Percentiles rank a stretch among this genome's conserved stretches.
Evolutionary conservation across 2,797 vertebrate species (phyloP).

Genomic region (Centropyge bicolor): DNA sequence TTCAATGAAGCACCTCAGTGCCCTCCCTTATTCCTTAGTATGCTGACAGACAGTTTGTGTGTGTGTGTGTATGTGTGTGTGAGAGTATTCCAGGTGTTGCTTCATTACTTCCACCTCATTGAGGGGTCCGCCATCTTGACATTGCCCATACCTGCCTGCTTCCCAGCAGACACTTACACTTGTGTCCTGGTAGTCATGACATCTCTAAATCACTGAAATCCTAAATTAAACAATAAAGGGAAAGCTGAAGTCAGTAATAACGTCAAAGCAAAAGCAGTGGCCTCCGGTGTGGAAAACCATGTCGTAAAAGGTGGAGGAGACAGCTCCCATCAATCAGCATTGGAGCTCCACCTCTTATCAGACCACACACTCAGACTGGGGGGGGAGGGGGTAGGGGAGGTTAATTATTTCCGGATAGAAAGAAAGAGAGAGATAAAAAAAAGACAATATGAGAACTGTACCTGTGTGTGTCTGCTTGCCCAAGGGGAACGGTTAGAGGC

Average conservation of each 20-base stretch:
- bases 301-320: constrained; percentile 65
- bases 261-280: constrained; percentile 36
- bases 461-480: constrained; percentile 75
- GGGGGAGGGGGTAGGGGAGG: constrained; percentile 60
- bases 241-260: constrained; percentile 44
- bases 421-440: constrained; percentile 35
- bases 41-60: constrained; percentile 46
- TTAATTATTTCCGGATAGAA: constrained; percentile 82
- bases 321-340: constrained; percentile 76
- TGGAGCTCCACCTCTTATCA: constrained; percentile 68
- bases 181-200: constrained; percentile 3
- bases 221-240: constrained; percentile 30
- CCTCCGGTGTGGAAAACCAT: constrained; percentile 58
- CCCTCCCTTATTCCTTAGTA: constrained; percentile 12
- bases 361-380: constrained; percentile 76
- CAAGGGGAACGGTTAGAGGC: constrained; percentile 69
- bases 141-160: constrained; percentile 29
- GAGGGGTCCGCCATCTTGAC: background rate
- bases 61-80: constrained; percentile 14
- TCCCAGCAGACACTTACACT: constrained; percentile 12
- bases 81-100: constrained; percentile 52
- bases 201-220: constrained; percentile 14
- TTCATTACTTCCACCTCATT: constrained; percentile 15
- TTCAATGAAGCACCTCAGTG: constrained; percentile 31
- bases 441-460: constrained; percentile 80